Evolutionary conservation across 2,888 invertebrate species (phyloP).

Genomic region (Apodemia mormo): DNA sequence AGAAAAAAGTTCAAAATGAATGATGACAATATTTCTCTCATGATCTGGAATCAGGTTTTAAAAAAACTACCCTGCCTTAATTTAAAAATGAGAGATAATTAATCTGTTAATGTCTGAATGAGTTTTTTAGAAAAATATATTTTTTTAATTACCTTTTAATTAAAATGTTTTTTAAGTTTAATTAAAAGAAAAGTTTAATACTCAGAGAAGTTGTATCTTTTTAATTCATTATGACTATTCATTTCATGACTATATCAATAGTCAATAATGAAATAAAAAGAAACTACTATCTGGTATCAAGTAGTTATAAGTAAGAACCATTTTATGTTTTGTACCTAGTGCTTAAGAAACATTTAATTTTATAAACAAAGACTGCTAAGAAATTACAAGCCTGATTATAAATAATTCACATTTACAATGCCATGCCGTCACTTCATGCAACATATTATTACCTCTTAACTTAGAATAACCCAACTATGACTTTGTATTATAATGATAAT

Average conservation of each 20-base stretch:
- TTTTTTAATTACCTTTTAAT: constrained; percentile 8
- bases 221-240: constrained; percentile 9
- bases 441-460: too few species aligned
- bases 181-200: constrained; percentile 9
- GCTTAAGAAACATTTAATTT: constrained; percentile 20
- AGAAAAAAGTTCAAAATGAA: constrained; percentile 32
- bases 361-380: constrained; percentile 19
- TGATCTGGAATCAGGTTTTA: constrained; percentile 31
- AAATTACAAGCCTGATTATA: neutral
- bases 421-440: too few species aligned
- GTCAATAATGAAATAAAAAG: too few species aligned
- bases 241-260: too few species aligned
- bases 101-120: constrained; percentile 28
- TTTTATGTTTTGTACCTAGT: constrained; percentile 5
- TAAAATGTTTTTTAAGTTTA: constrained; percentile 6
- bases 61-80: constrained; percentile 29
- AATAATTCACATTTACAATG: too few species aligned
- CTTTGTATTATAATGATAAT: too few species aligned
- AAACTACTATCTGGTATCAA: too few species aligned
- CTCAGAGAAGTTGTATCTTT: constrained; percentile 2
- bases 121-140: neutral
- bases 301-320: constrained; percentile 8
- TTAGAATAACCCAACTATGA: constrained; percentile 18
- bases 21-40: constrained; percentile 31
- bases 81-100: constrained; percentile 31